phyloP scores from a whole-genome alignment of 2,797 vertebrate genomes.

The Scarus forsteni region DNA sequence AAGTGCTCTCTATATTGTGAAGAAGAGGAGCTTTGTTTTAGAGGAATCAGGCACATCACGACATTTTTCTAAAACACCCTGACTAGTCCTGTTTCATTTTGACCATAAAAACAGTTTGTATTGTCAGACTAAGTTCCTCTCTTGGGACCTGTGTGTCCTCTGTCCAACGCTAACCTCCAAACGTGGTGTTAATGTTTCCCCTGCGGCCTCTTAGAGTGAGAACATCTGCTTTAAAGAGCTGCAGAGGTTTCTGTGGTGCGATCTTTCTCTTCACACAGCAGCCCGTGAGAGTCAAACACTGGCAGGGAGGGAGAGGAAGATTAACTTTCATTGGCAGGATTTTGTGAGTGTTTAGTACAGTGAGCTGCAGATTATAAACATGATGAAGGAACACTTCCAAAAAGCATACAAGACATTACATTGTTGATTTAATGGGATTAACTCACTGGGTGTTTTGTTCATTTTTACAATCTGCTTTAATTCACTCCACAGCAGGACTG shows the following conservation, averaged over 20 bases:
- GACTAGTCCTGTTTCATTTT: slow-evolving; percentile 5
- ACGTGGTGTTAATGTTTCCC: slow-evolving; percentile 33
- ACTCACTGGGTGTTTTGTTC: slow-evolving; percentile 33
- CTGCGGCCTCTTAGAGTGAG: slow-evolving; percentile 32
- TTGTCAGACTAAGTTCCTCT: slow-evolving; percentile 17
- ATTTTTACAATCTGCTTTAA: slow-evolving; percentile 43
- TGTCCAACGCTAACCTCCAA: slow-evolving; percentile 34
- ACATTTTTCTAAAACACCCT: background rate
- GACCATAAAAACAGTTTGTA: slow-evolving; percentile 6
- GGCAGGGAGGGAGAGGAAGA: background rate
- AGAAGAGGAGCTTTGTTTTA: background rate
- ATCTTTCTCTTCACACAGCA: slow-evolving; percentile 32
- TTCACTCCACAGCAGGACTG: slow-evolving; percentile 42
- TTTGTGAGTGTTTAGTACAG: slow-evolving; percentile 20
- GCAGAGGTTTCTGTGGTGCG: slow-evolving; percentile 30
- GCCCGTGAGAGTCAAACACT: slow-evolving; percentile 34
- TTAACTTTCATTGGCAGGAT: slow-evolving; percentile 33
- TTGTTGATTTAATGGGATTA: slow-evolving; percentile 48
- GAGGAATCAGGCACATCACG: background rate
- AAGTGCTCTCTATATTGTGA: too few relatives aligned
- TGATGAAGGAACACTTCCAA: slow-evolving; percentile 7
- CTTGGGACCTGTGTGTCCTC: background rate
- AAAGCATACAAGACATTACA: slow-evolving; percentile 15
- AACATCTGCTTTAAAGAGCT: slow-evolving; percentile 60
- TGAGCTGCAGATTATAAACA: slow-evolving; percentile 13